Conservation (phyloP, 2,113 vertebrate species). For the Eurystomus gularis region DNA sequence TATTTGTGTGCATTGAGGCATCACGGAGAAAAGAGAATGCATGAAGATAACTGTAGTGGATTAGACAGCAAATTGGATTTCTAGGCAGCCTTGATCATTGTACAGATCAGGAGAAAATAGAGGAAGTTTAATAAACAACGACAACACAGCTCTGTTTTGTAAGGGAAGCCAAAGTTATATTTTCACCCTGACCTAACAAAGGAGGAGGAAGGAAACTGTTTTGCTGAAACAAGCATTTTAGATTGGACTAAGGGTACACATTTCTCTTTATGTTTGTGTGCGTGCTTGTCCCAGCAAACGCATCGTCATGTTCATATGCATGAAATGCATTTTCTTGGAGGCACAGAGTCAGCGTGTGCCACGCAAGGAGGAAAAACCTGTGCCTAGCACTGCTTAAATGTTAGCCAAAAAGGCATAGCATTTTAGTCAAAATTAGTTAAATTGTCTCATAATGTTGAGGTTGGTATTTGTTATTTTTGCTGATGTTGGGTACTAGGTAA, state of each 20-base stretch:
- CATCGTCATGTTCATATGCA: not conserved
- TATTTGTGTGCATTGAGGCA: not conserved
- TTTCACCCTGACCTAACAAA: slow-evolving; percentile 56
- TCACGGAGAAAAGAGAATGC: not conserved
- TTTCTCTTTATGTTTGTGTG: not conserved
- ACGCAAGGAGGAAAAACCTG: not conserved
- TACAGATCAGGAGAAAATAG: slow-evolving; percentile 11
- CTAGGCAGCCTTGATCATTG: not conserved
- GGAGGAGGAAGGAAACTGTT: slow-evolving; percentile 57
- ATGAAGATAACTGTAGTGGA: not conserved
- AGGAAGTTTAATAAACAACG: slow-evolving; percentile 44
- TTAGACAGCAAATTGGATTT: slow-evolving; percentile 2
- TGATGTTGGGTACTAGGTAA: slow-evolving; percentile 6
- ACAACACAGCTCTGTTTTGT: not conserved
- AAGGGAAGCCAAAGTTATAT: slow-evolving; percentile 35
- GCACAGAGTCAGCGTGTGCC: not conserved
- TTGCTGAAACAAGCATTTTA: slow-evolving; percentile 42
- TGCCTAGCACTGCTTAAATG: not conserved
- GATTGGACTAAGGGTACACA: not conserved
- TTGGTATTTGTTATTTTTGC: slow-evolving; percentile 29
- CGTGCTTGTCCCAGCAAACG: not conserved
- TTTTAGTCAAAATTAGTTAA: slow-evolving; percentile 35
- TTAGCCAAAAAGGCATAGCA: not conserved
- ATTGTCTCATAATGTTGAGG: not conserved
- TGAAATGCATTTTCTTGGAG: slow-evolving; percentile 45